These are phyloP conservation scores for Linyphia triangularis DNA, from an alignment of 2,888 invertebrate genomes.

Conservation along the genomic window DNA sequence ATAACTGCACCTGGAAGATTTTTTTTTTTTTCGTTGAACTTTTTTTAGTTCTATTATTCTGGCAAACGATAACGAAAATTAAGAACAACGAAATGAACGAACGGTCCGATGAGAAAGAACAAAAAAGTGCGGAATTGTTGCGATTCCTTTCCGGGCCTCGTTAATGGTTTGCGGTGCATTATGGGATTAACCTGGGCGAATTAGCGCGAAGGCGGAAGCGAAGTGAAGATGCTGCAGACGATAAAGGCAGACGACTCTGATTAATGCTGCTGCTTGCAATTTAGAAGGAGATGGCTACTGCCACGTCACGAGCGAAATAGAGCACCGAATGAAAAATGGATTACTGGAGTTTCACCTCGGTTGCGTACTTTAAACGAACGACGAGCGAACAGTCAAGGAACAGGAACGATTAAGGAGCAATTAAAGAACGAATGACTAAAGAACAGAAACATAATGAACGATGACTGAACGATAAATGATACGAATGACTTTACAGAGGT, in stretches of 20 bases:
- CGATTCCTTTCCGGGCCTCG: neutral
- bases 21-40: slow-evolving; percentile 16
- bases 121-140: neutral
- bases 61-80: neutral
- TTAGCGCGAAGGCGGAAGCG: slow-evolving; percentile 39
- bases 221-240: slow-evolving; percentile 1
- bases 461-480: too few relatives aligned
- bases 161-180: slow-evolving; percentile 34
- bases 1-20: slow-evolving; percentile 10
- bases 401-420: too few relatives aligned
- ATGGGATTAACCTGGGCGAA: slow-evolving; percentile 33
- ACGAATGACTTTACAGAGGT: too few relatives aligned
- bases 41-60: slow-evolving; percentile 6
- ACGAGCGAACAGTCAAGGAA: too few relatives aligned
- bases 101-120: slow-evolving; percentile 8
- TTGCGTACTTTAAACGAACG: too few relatives aligned
- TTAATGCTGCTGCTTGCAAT: neutral
- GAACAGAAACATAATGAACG: too few relatives aligned
- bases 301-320: neutral
- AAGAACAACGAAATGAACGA: neutral
- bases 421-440: too few relatives aligned
- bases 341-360: too few relatives aligned
- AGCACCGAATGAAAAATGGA: neutral
- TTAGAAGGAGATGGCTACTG: neutral
- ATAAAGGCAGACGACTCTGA: slow-evolving; percentile 13